These are phyloP conservation scores for Plutomurus gul DNA, from an alignment of 1,140 invertebrate genomes.

Conservation along the genomic window DNA sequence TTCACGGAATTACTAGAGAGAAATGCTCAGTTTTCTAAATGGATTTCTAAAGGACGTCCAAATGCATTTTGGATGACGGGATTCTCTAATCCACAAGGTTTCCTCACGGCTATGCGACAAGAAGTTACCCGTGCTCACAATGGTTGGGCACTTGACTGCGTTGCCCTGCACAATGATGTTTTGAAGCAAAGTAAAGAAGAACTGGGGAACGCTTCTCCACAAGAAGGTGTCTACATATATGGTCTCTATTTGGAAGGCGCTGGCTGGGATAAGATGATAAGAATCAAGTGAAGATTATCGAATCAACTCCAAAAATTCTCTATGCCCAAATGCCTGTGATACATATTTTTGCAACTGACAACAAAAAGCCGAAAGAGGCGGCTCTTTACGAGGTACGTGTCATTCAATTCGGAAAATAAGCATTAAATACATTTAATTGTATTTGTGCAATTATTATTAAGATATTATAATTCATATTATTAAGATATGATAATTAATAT, in stretches of 20 bases:
- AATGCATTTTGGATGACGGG: constrained; percentile 90
- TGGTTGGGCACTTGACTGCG: constrained; percentile 83
- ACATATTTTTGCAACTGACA: constrained; percentile 76
- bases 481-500: too few relatives aligned
- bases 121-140: constrained; percentile 82
- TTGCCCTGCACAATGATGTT: constrained; percentile 81
- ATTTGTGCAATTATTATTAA: not conserved
- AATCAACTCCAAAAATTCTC: constrained; percentile 75
- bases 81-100: constrained; percentile 94
- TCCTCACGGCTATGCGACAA: constrained; percentile 88
- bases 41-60: constrained; percentile 84
- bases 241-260: constrained; percentile 89
- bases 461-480: too few relatives aligned
- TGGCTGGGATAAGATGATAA: constrained; percentile 80
- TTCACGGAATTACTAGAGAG: constrained; percentile 77
- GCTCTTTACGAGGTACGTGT: constrained; percentile 70
- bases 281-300: constrained; percentile 65
- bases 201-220: constrained; percentile 60
- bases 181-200: constrained; percentile 67
- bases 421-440: not conserved
- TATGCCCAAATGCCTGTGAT: constrained; percentile 80
- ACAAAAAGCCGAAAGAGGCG: constrained; percentile 66
- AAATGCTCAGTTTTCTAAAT: constrained; percentile 78
- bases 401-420: not conserved
- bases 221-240: constrained; percentile 65